Base-by-base conservation (phyloP, 1,140 invertebrate species). In the Eupeodes corollae region DNA sequence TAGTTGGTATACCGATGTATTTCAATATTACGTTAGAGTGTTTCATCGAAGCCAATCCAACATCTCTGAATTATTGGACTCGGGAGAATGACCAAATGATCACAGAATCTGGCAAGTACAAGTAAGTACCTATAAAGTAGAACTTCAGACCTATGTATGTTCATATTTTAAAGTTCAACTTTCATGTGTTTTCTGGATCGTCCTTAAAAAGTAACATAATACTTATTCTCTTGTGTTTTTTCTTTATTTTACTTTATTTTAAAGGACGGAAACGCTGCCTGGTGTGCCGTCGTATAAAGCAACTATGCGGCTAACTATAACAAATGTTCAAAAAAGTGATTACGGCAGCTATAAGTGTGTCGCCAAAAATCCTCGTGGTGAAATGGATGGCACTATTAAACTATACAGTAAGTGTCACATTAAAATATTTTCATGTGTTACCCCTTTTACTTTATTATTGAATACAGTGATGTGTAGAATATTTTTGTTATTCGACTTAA, bases 321-420 rank as follows among this genome's bases (percentile, higher is more conserved):
- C 74, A 53, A 78, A 87, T 60, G 80, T 89, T 19, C 73, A 80
- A 56, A 79, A 80, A 46, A 77, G 71, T 56, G 88, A 92, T 69
- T 90, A 87, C 62, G 88, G 88, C 12, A 85, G 79, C 42, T 93
- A 93, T 71, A 91, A 91, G 68, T 94, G 91, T 43, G 84, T 92
- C 3, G 90, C 88, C 34, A 93, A 92, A 71, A 93, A 93, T 76
- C 88, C 88, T 19, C 74, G 89, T 44, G 90, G 90, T 49, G 88
- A 92, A 69, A 93, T 89, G 6, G 90, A 94, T 63, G 90, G 90
- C 38, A 84, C 82, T 35, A 93, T 94, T 60, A 78, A 86, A 57
- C 72, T 93, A 40, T 93, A 92, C 67, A 86, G 89, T 92, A 77
- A 87, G 87, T 84, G 61, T 31, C 15, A 33, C 18, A 41, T 52